Base-by-base conservation (phyloP, 1,140 invertebrate species). In the Microplitis mediator region DNA sequence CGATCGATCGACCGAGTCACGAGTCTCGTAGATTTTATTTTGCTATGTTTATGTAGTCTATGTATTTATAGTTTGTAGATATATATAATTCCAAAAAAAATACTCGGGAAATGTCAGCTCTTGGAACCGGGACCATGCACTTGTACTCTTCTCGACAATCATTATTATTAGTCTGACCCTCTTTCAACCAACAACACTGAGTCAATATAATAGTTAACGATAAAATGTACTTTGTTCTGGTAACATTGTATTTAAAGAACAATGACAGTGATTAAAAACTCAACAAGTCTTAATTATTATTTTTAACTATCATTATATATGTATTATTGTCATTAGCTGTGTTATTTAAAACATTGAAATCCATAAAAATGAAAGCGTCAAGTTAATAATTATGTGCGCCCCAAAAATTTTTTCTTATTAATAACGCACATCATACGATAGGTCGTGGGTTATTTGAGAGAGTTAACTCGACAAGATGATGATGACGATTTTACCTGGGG, bases 61-160 rank as follows among this genome's bases (percentile, higher is more conserved):
- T 45, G 3, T 45, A 45, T 45, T 45, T 45, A 45, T 45, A 45
- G 39, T 45, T 5, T 0, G 39, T 45, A 8, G 3, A 45, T 45
- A 4, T n/a, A n/a, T 13, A 54, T 16, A 54, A n/a, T n/a, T 5
- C 4, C 3, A 39, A 64, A 51, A 50, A 6, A 31, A 52, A 23
- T 9, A 45, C 39, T 5, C n/a, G 39, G 45, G 36, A 16, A 61
- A 60, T 34, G 60, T 54, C 64, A 65, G 63, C 32, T 31, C 50
- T 36, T 52, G 23, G 45, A 39, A 69, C 63, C 52, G 72, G 58
- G 66, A 63, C 39, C 72, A 32, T 73, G 72, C 72, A 73, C 72
- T 73, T 73, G 72, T 54, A 73, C 72, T 73, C 68, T 63, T 32
- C 66, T 51, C 14, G 2, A 65, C 34, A 23, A 14, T 35, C 63